Evolutionary conservation across 2,797 vertebrate species (phyloP).

Genomic region (Cuniculus paca): DNA sequence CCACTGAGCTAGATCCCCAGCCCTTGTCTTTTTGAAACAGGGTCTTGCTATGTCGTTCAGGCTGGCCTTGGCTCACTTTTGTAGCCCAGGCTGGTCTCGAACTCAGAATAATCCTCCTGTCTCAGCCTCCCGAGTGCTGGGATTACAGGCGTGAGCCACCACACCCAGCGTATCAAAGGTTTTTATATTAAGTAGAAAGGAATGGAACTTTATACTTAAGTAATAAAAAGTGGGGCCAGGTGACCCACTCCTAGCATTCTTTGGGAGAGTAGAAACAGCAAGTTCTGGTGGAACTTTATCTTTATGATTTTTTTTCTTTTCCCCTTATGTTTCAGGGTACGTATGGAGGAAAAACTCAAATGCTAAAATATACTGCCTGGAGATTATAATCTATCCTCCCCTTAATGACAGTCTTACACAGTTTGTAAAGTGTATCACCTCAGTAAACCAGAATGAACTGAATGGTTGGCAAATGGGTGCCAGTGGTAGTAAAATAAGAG

Average conservation of each 20-base stretch:
- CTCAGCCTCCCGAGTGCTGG: too few species aligned
- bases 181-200: conserved; percentile 71
- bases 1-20: too few species aligned
- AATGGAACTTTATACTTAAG: not conserved
- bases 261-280: conserved; percentile 70
- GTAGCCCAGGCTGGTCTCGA: too few species aligned
- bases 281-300: conserved; percentile 77
- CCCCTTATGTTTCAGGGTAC: conserved; percentile 43
- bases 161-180: conserved; percentile 42
- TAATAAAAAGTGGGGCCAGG: conserved; percentile 51
- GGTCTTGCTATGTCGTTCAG: too few species aligned
- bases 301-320: conserved; percentile 76
- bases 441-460: conserved; percentile 84
- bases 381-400: conserved; percentile 80
- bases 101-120: too few species aligned
- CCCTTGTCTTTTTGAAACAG: too few species aligned
- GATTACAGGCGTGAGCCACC: too few species aligned
- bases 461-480: conserved; percentile 67
- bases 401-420: conserved; percentile 83
- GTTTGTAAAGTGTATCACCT: conserved; percentile 81
- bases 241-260: conserved; percentile 66
- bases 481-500: conserved; percentile 75
- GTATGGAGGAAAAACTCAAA: conserved; percentile 74
- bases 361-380: conserved; percentile 59
- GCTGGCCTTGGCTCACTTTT: too few species aligned